These are phyloP conservation scores for Sebastes cheni DNA, from an alignment of 2,797 vertebrate species.

Conservation along the genomic window DNA sequence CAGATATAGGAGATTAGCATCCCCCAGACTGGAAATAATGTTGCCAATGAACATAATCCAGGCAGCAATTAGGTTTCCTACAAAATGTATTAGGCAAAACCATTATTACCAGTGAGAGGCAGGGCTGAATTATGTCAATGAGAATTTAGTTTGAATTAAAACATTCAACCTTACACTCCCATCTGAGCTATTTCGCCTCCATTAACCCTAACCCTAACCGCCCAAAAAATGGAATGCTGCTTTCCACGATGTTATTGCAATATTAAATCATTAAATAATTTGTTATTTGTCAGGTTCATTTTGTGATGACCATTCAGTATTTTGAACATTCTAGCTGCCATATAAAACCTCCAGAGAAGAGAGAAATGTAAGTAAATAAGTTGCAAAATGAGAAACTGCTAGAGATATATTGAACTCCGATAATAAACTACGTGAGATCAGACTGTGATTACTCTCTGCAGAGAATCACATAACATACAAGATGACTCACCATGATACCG, in stretches of 20 bases:
- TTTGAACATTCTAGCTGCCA: background rate
- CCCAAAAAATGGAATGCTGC: background rate
- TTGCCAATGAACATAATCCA: background rate
- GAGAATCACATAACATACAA: constrained; percentile 54
- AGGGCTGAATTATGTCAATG: background rate
- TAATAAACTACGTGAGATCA: constrained; percentile 25
- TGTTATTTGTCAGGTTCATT: background rate
- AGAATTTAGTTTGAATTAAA: background rate
- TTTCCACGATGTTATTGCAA: too few species aligned
- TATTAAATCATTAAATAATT: background rate
- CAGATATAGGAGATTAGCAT: background rate
- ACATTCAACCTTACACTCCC: background rate
- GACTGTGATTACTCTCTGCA: constrained; percentile 29
- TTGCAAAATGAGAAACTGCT: constrained; percentile 19
- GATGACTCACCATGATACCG: background rate
- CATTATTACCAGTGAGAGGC: background rate
- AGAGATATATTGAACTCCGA: constrained; percentile 18
- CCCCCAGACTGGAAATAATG: background rate
- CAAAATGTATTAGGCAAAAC: background rate
- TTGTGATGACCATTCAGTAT: background rate
- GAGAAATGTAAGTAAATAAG: background rate
- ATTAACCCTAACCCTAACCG: background rate
- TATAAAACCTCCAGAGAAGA: background rate
- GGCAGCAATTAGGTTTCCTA: background rate
- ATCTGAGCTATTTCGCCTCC: background rate